Evolutionary conservation across 2,888 invertebrate species (phyloP).

Genomic region (Drosophila phalerata): DNA sequence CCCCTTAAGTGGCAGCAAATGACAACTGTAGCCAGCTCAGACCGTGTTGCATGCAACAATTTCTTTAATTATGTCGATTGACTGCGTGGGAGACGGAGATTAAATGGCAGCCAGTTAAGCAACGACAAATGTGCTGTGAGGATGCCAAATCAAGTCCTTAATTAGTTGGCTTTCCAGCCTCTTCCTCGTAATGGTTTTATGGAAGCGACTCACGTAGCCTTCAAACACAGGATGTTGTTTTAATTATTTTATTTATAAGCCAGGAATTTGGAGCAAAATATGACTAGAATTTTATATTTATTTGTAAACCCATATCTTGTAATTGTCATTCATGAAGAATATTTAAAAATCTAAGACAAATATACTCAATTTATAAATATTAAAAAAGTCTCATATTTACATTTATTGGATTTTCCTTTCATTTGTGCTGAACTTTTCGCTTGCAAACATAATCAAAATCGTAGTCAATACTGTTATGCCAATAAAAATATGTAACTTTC

Average conservation of each 20-base stretch:
- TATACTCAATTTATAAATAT: background rate
- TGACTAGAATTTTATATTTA: too few species aligned
- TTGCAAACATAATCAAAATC: constrained; percentile 12
- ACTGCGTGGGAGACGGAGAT: constrained; percentile 5
- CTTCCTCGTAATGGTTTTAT: background rate
- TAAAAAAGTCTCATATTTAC: background rate
- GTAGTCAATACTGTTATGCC: constrained; percentile 4
- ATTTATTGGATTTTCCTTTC: background rate
- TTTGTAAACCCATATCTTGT: too few species aligned
- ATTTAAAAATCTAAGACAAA: too few species aligned
- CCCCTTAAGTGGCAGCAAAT: constrained; percentile 38
- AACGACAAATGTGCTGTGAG: constrained; percentile 5
- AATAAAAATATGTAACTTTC: constrained; percentile 6
- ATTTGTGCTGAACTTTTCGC: background rate
- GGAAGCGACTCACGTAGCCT: too few species aligned
- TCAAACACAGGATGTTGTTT: background rate
- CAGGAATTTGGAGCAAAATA: background rate
- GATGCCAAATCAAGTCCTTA: constrained; percentile 32
- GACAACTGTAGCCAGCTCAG: constrained; percentile 45
- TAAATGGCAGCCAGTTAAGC: constrained; percentile 20
- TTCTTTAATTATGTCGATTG: constrained; percentile 59
- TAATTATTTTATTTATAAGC: constrained; percentile 1
- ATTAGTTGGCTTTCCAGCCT: constrained; percentile 28
- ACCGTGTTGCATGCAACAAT: constrained; percentile 38
- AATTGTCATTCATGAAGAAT: too few species aligned